Conservation (phyloP, 2,888 invertebrate genomes). For the Portevinia maculata region DNA sequence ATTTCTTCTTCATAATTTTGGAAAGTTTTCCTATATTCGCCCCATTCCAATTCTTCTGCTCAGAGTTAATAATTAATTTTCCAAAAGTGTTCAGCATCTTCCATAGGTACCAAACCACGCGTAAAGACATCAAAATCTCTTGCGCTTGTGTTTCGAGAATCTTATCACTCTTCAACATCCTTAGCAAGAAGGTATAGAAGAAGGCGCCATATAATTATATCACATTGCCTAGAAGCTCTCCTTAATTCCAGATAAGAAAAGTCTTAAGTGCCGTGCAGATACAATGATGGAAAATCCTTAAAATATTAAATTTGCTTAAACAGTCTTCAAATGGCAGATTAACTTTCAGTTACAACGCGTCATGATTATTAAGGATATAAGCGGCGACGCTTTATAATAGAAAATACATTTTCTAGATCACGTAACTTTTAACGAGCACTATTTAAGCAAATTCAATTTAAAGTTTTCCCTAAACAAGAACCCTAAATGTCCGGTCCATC, state of each 20-base stretch:
- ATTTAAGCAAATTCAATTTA: slow-evolving; percentile 48
- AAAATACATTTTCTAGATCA: slow-evolving; percentile 45
- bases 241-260: slow-evolving; percentile 1
- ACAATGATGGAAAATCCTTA: too few species aligned
- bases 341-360: slow-evolving; percentile 4
- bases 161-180: slow-evolving; percentile 7
- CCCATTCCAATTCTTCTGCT: background rate
- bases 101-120: slow-evolving; percentile 28
- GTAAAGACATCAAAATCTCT: slow-evolving; percentile 13
- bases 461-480: slow-evolving; percentile 6
- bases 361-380: slow-evolving; percentile 8
- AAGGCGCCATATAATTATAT: slow-evolving; percentile 7
- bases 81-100: slow-evolving; percentile 23
- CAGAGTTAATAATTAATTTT: slow-evolving; percentile 30
- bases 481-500: background rate
- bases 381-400: slow-evolving; percentile 3
- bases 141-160: background rate
- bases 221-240: slow-evolving; percentile 22
- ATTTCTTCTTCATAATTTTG: slow-evolving; percentile 4
- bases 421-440: slow-evolving; percentile 37
- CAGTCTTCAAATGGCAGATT: too few species aligned
- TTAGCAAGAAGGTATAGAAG: background rate
- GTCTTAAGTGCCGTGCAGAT: too few species aligned
- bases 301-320: too few species aligned
- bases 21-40: slow-evolving; percentile 1